phyloP scores from a whole-genome alignment of 1,140 invertebrate genomes.

The Chlorops oryzae region DNA sequence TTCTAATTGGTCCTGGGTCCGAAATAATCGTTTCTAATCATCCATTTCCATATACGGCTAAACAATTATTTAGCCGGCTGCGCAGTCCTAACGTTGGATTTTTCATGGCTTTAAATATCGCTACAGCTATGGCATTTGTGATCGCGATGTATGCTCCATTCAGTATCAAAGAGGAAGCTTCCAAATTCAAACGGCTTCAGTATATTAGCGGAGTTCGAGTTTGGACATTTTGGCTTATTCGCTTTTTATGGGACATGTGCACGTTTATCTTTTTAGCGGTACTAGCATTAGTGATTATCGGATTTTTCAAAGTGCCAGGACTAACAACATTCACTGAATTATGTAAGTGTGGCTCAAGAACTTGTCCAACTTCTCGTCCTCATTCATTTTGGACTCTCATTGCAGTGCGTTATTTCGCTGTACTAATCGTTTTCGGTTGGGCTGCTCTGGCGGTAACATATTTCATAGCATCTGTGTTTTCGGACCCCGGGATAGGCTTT shows the following conservation, averaged over 20 bases:
- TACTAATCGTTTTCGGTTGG: slow-evolving; percentile 48
- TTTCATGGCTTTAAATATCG: slow-evolving; percentile 53
- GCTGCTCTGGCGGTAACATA: slow-evolving; percentile 51
- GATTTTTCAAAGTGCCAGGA: slow-evolving; percentile 52
- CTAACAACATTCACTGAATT: slow-evolving; percentile 32
- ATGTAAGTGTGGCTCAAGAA: slow-evolving; percentile 24
- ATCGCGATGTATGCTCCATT: slow-evolving; percentile 66
- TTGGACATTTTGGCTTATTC: slow-evolving; percentile 60
- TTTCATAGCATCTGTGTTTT: slow-evolving; percentile 54
- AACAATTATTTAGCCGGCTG: no score
- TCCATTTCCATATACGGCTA: no score
- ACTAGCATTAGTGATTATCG: slow-evolving; percentile 49
- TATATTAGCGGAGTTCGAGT: slow-evolving; percentile 66
- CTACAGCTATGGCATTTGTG: slow-evolving; percentile 60
- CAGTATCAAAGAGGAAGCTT: slow-evolving; percentile 55
- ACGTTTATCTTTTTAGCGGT: slow-evolving; percentile 54
- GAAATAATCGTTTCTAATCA: no score
- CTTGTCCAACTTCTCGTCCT: slow-evolving; percentile 33
- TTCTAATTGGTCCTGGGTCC: no score
- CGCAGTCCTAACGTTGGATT: no score
- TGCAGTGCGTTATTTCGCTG: slow-evolving; percentile 24
- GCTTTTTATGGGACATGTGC: slow-evolving; percentile 63
- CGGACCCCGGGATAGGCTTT: slow-evolving; percentile 57
- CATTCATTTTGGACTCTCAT: background rate
- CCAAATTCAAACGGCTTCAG: slow-evolving; percentile 51